These are phyloP conservation scores for Palythoa caribaeorum DNA, from an alignment of 92 coral and sea anemone genomes.

Conservation along the genomic window DNA sequence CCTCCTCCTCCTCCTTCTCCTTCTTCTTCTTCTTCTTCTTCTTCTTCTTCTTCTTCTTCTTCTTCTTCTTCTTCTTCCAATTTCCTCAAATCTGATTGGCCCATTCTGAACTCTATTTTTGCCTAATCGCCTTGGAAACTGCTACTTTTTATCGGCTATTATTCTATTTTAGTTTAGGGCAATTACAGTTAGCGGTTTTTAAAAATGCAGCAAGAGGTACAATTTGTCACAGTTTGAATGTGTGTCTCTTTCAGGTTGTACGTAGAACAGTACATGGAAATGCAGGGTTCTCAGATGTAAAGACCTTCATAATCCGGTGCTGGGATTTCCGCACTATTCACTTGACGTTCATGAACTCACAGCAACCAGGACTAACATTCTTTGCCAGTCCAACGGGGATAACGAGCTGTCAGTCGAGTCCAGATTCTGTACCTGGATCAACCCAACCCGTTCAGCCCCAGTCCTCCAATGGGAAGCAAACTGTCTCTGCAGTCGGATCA, in stretches of 20 bases:
- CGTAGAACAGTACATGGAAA: conserved; percentile 87
- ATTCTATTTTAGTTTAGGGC: background rate
- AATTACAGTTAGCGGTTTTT: too few relatives aligned
- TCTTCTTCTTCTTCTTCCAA: too few relatives aligned
- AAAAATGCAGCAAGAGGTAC: too few relatives aligned
- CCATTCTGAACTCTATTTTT: too few relatives aligned
- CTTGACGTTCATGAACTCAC: conserved; percentile 91
- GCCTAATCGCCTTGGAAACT: too few relatives aligned
- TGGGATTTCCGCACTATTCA: conserved; percentile 94
- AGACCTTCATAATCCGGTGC: conserved; percentile 88
- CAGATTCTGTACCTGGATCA: conserved; percentile 85
- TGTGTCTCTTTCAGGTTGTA: conserved; percentile 75
- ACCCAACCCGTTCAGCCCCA: conserved; percentile 39
- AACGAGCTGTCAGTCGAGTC: conserved; percentile 81
- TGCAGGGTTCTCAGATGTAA: conserved; percentile 93
- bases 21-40: too few relatives aligned
- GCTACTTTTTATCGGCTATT: too few relatives aligned
- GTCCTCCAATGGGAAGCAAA: conserved; percentile 13
- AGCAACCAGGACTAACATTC: conserved; percentile 69
- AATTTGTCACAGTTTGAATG: background rate
- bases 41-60: too few relatives aligned
- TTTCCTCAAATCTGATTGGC: too few relatives aligned
- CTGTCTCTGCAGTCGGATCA: background rate
- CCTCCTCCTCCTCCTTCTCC: too few relatives aligned
- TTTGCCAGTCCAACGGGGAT: conserved; percentile 76